Evolutionary conservation across 2,113 vertebrate species (phyloP).

Genomic region (Nesoenas mayeri): DNA sequence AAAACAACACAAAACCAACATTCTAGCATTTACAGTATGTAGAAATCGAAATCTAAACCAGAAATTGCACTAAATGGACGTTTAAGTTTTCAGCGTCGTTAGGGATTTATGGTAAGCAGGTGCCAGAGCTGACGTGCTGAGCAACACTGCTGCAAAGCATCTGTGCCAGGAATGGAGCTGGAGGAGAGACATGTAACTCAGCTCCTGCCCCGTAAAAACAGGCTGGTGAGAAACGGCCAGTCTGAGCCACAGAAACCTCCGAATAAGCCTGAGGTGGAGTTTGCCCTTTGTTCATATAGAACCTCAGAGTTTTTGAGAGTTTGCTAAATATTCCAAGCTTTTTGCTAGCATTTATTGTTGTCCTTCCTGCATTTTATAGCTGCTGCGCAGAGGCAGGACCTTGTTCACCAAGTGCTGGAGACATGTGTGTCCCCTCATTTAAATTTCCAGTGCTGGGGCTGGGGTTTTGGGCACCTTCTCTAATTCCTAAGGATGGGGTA

Average conservation of each 20-base stretch:
- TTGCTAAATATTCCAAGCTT: background rate
- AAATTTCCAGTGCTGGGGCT: background rate
- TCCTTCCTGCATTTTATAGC: background rate
- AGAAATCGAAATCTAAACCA: background rate
- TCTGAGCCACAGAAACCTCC: background rate
- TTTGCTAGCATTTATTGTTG: background rate
- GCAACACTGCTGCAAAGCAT: background rate
- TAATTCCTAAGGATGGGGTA: background rate
- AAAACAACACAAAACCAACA: background rate
- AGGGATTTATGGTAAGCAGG: slow-evolving; percentile 41
- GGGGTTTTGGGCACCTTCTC: background rate
- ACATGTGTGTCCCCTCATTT: background rate
- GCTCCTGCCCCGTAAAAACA: background rate
- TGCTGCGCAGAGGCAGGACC: background rate
- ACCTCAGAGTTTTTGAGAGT: background rate
- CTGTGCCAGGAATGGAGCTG: slow-evolving; percentile 19
- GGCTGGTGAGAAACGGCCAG: background rate
- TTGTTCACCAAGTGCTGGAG: accelerated
- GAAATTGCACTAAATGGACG: background rate
- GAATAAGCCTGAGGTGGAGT: background rate
- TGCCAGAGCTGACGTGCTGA: background rate
- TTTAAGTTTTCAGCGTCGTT: background rate
- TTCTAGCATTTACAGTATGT: background rate
- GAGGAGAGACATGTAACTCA: background rate
- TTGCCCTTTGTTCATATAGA: background rate